Base-by-base conservation (phyloP, 2,888 invertebrate genomes). In the Stenoptilia bipunctidactyla region DNA sequence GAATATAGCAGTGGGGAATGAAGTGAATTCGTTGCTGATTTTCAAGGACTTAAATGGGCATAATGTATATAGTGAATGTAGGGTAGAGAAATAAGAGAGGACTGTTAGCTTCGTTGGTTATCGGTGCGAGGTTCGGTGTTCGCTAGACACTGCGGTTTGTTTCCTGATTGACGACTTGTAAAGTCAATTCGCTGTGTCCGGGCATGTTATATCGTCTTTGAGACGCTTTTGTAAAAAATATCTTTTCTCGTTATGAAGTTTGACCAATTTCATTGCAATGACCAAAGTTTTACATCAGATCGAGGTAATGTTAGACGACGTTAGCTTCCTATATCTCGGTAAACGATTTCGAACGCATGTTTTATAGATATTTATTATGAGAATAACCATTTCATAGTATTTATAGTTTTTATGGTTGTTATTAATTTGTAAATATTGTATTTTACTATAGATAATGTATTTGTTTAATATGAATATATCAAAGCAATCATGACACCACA, bases 351-450 rank as follows among this genome's bases (percentile, higher is more conserved):
- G 68, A 70, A 68, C 64, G 57, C 59, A 52, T 66, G 68, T 76
- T 75, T 74, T 72, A 66, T 71, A 77, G 65, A 63, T 75, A 73
- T 77, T 79, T 80, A 79, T 74, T 72, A 67, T 69, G 61, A 66
- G 59, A 61, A 64, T 66, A 71, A 70, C 69, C 65, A 69, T 67
- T 71, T 74, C 60, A 64, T 73, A 76, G 70, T 72, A 70, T 79
- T 76, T 72, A 75, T 76, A 75, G 70, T 56, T 64, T 64, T 62
- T 67, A 76, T 64, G 61, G 68, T 70, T 67, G 75, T 77, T 75
- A 70, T 66, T 62, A 58, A 65, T 66, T 61, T 80, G 80, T 80
- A 80, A 70, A 80, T 76, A 75, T 61, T 69, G 66, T 68, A 60
- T 61, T 69, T 66, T 68, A 60, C 56, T 50, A 52, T 60, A 69